These are phyloP conservation scores for Tromatobia lineatoria DNA, from an alignment of 2,888 invertebrate genomes.

Conservation along the genomic window DNA sequence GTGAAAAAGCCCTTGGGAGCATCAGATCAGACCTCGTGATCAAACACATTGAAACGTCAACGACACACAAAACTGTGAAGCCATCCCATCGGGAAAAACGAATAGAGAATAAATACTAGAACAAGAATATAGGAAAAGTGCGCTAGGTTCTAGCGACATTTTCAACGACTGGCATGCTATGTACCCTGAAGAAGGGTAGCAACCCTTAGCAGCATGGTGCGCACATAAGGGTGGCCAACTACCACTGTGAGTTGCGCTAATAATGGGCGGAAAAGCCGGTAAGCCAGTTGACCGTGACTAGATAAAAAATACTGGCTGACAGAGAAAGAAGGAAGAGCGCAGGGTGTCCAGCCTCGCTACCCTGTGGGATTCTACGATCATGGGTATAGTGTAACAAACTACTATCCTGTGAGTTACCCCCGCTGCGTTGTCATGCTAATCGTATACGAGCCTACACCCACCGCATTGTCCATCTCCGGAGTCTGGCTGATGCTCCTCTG, in stretches of 20 bases:
- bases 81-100: slow-evolving; percentile 22
- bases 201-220: background rate
- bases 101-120: slow-evolving; percentile 59
- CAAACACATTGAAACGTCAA: slow-evolving; percentile 66
- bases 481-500: slow-evolving; percentile 27
- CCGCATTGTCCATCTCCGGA: slow-evolving; percentile 65
- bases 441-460: slow-evolving; percentile 78
- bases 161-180: background rate
- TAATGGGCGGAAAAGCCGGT: slow-evolving; percentile 84
- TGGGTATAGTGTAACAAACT: slow-evolving; percentile 69
- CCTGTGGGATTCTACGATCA: slow-evolving; percentile 72
- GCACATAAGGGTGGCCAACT: slow-evolving; percentile 39
- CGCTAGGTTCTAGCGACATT: slow-evolving; percentile 22
- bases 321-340: slow-evolving; percentile 63
- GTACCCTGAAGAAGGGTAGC: slow-evolving; percentile 33
- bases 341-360: slow-evolving; percentile 65
- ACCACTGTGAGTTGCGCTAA: slow-evolving; percentile 81
- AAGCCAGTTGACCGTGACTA: slow-evolving; percentile 86
- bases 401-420: slow-evolving; percentile 69
- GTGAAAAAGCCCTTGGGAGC: slow-evolving; percentile 68
- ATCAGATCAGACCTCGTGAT: slow-evolving; percentile 58
- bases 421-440: slow-evolving; percentile 83
- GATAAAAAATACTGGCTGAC: slow-evolving; percentile 85
- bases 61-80: slow-evolving; percentile 54
- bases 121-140: slow-evolving; percentile 53